phyloP scores from a whole-genome alignment of 2,113 vertebrate species.

The Sander vitreus region DNA sequence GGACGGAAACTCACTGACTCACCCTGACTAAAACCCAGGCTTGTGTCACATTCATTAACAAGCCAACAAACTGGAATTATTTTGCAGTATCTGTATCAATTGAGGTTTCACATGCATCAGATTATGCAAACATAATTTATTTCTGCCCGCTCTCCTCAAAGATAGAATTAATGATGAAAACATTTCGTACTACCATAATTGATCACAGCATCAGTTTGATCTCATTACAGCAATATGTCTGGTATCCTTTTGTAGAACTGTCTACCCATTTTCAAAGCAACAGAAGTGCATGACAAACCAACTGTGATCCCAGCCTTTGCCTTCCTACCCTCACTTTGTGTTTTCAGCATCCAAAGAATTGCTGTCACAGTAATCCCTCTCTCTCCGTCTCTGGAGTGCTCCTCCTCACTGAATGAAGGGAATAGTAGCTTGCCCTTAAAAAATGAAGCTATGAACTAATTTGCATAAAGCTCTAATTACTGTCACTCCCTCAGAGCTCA shows the following conservation, averaged over 20 bases:
- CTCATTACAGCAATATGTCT: neutral
- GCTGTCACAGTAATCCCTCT: conserved; percentile 6
- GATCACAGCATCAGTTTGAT: conserved; percentile 12
- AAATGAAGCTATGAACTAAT: conserved; percentile 53
- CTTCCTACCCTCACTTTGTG: neutral
- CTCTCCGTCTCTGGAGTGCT: conserved; percentile 31
- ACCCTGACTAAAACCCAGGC: neutral
- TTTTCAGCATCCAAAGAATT: conserved; percentile 10
- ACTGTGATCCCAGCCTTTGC: neutral
- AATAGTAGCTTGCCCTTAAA: conserved; percentile 56
- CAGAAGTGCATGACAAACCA: neutral
- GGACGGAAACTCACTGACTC: neutral
- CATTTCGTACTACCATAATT: neutral
- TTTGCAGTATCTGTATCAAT: neutral
- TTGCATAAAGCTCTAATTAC: conserved; percentile 79
- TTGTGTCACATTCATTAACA: neutral
- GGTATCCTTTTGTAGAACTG: neutral
- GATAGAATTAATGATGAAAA: neutral
- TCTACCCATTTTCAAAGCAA: neutral
- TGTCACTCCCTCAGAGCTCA: conserved; percentile 70
- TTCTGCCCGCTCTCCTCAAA: neutral
- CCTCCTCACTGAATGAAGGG: conserved; percentile 7
- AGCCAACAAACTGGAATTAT: neutral
- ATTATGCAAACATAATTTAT: neutral
- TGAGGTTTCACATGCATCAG: neutral